Conservation (phyloP, 2,888 invertebrate genomes). For the Drosophila fulvimacula region DNA sequence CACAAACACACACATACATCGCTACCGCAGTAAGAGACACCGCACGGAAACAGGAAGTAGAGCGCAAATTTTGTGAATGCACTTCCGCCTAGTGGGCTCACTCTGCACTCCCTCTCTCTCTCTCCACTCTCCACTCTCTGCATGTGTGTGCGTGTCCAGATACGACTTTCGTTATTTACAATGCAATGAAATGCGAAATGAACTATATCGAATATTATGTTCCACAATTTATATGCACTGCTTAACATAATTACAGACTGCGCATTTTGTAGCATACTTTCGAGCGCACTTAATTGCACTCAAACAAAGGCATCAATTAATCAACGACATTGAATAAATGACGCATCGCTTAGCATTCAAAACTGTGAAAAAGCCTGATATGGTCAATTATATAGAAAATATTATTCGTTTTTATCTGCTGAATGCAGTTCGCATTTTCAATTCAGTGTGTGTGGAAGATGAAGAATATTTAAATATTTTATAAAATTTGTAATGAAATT, state of each 20-base stretch:
- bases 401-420: neutral
- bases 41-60: slow-evolving; percentile 68
- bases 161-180: slow-evolving; percentile 48
- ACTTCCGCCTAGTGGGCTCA: slow-evolving; percentile 62
- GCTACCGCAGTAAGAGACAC: slow-evolving; percentile 47
- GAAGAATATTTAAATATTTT: neutral
- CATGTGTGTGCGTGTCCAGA: neutral
- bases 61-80: slow-evolving; percentile 75
- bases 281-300: neutral
- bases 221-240: slow-evolving; percentile 39
- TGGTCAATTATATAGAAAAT: neutral
- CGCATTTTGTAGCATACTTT: slow-evolving; percentile 20
- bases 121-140: too few relatives aligned
- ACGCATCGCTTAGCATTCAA: slow-evolving; percentile 14
- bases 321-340: slow-evolving; percentile 23
- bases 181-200: slow-evolving; percentile 45
- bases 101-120: neutral
- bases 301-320: slow-evolving; percentile 15
- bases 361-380: slow-evolving; percentile 3
- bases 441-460: neutral
- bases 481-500: neutral
- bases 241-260: slow-evolving; percentile 34
- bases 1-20: slow-evolving; percentile 12
- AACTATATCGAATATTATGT: slow-evolving; percentile 43
- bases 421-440: neutral